Base-by-base conservation (phyloP, 2,113 vertebrate species). In the Galeopterus variegatus region DNA sequence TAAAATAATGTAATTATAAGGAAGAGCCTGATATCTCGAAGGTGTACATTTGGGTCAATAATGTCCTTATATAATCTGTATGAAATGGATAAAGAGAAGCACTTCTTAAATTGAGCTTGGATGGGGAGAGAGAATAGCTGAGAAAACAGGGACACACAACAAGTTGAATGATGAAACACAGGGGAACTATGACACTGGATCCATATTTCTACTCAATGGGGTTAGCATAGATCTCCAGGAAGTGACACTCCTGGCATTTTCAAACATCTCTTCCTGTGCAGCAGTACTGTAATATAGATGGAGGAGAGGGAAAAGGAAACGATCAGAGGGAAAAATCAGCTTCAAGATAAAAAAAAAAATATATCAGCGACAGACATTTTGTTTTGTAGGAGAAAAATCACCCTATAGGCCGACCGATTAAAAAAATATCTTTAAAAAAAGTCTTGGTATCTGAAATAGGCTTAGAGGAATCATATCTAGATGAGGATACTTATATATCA, bases 71-170 rank as follows among this genome's bases (percentile, higher is more conserved):
- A 83, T 28, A 62, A 45, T 2, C 24, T 76, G 21, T 8, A 93
- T 31, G 21, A 90, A 92, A 52, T 48, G 70, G 67, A 72, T 76
- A 45, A 96, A 81, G 70, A 87, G 86, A 82, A 70, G 36, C 26
- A 80, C 21, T 94, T 52, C 33, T 75, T 72, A 89, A 73, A 58
- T 52, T 11, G 19, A 88, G 50, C 15, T 64, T 64, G 33, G 50
- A 18, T 65, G 8, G 8, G 0, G 12, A 17, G 33, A 76, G 9
- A 65, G 60, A 96, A 92, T 64, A 65, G 31, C 17, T 56, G 19
- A 67, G 76, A 75, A 31, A 65, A 90, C 92, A 86, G 31, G 89
- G 64, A 72, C 50, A 60, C 10, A n/a, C 21, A 45, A 5, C 28
- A 92, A 28, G 33, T 26, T 93, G 36, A 87, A 33, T 6, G 73